These are phyloP conservation scores for Recurvirostra avosetta DNA, from an alignment of 2,113 vertebrate genomes.

Conservation along the genomic window DNA sequence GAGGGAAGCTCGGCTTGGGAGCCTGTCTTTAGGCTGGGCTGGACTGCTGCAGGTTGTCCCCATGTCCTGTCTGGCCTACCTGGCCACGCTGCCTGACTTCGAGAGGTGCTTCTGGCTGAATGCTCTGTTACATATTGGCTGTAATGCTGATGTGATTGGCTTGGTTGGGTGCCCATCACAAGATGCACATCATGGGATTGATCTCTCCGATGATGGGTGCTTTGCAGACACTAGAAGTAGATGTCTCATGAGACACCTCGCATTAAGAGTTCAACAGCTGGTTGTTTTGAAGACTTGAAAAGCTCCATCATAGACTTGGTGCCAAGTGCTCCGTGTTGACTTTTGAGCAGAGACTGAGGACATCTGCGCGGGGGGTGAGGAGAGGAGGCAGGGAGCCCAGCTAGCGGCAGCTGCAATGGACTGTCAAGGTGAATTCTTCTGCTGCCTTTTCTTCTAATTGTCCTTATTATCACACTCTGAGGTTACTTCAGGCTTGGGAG, in stretches of 20 bases:
- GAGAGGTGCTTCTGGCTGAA: not conserved
- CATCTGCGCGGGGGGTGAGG: not conserved
- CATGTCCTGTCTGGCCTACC: not conserved
- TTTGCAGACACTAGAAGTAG: not conserved
- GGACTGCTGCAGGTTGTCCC: not conserved
- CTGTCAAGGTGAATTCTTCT: not conserved
- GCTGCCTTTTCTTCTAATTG: not conserved
- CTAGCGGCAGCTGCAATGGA: not conserved
- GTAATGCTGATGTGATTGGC: not conserved
- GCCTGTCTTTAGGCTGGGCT: not conserved
- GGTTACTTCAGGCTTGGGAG: not conserved
- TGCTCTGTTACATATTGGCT: fast-evolving
- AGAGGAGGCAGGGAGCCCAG: not conserved
- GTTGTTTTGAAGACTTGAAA: not conserved
- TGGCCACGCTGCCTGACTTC: not conserved
- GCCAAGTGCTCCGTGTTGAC: not conserved
- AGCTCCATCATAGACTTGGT: not conserved
- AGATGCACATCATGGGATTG: fast-evolving
- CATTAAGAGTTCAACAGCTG: not conserved
- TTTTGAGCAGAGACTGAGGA: not conserved
- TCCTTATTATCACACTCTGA: not conserved
- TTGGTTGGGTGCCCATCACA: not conserved
- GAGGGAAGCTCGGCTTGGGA: not conserved
- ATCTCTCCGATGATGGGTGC: not conserved
- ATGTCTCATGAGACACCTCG: not conserved